A percentile compares a stretch with the other conserved stretches of the same genome.
phyloP scores from a whole-genome alignment of 2,888 invertebrate species.

The Andrena chrysosceles region DNA sequence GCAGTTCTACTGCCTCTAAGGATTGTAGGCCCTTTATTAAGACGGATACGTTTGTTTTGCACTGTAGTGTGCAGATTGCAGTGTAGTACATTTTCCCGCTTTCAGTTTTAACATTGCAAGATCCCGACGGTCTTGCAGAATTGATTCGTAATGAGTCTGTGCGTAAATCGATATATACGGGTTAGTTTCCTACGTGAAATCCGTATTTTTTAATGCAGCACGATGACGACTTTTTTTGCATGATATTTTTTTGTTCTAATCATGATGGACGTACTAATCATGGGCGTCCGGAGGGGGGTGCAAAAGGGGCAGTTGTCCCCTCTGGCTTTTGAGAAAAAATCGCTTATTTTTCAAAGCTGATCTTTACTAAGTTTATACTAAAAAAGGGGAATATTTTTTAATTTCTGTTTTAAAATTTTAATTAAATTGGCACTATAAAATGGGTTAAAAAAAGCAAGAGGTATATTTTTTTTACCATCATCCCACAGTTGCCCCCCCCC shows the following conservation, averaged over 20 bases:
- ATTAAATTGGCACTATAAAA: no score
- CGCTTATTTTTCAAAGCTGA: no score
- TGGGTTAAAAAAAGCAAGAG: no score
- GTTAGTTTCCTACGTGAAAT: conserved; percentile 7
- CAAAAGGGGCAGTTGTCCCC: no score
- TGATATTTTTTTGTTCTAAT: background rate
- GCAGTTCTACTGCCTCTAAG: conserved; percentile 3
- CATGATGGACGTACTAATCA: no score
- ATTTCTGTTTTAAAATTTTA: no score
- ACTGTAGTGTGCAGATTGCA: background rate
- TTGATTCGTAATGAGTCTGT: conserved; percentile 16
- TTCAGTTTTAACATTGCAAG: conserved; percentile 3
- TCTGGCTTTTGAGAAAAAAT: no score
- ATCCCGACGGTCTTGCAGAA: background rate
- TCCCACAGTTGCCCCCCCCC: no score
- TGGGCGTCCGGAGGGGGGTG: no score
- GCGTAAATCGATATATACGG: conserved; percentile 9
- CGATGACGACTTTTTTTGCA: background rate
- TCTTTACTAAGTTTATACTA: no score
- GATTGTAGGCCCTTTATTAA: background rate
- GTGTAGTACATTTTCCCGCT: background rate
- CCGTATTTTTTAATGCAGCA: background rate
- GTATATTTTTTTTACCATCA: no score
- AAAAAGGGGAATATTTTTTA: no score
- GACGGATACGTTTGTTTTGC: conserved; percentile 24